Base-by-base conservation (phyloP, 2,797 vertebrate genomes). In the Pempheris klunzingeri region DNA sequence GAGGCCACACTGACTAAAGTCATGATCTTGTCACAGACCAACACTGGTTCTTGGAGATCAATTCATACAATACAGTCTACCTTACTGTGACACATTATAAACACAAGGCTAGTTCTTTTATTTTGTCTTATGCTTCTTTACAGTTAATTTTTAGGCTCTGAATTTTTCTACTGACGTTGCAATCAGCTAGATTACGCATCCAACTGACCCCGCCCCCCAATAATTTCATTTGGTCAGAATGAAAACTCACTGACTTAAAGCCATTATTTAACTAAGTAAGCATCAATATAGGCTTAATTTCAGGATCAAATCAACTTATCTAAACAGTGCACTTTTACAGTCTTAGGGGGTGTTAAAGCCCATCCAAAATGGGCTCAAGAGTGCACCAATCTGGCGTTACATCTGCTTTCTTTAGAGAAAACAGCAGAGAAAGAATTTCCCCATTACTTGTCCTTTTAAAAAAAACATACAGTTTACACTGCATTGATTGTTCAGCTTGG, bases 381-480 rank as follows among this genome's bases (percentile, higher is more conserved):
- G 1, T 5, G 7, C 13, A 41, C 38, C 15, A 28, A 28, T 41
- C 26, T 14, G 2, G 55, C 22, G 34, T 17, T 18, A 12, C 0
- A 73, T 24, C 12, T 28, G 18, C 3, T 61, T 54, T n/a, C 26
- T 18, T 6, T 7, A 17, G 39, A 64, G 15, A 62, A 39, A 26
- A 62, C 8, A 26, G 7, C 8, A 15, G 3, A 53, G 7, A 36
- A 54, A 20, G n/a, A 0, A 36, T 17, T 36, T 32, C 11, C 4
- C 7, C 9, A 30, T 18, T 9, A 36, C 26, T 43, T 2, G 20
- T 46, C 5, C 3, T 17, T 17, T 18, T 17, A 8, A 24, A 28
- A 34, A 32, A 49, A 41, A 20, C 6, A 43, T 3, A n/a, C 41
- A 68, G 10, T 78, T 76, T 77, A 90, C 84, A 34, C 77, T 65